phyloP scores from a whole-genome alignment of 1,140 invertebrate species.

The Pogonomyrmex californicus region DNA sequence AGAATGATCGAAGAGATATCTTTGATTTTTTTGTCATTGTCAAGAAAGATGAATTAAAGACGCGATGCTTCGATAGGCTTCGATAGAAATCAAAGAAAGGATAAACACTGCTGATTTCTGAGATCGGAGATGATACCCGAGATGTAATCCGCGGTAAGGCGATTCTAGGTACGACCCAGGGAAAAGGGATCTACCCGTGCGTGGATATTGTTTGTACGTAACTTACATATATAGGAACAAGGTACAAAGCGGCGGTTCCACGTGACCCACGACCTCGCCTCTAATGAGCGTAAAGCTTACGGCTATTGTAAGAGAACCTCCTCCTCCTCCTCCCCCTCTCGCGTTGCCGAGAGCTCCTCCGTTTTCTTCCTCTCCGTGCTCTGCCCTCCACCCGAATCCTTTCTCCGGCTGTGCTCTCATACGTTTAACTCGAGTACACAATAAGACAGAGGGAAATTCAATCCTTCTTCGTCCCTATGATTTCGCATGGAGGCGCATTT shows the following conservation, averaged over 20 bases:
- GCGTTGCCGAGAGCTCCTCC: constrained; percentile 53
- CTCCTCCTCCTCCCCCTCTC: constrained; percentile 63
- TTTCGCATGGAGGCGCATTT: constrained; percentile 15
- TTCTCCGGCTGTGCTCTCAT: constrained; percentile 40
- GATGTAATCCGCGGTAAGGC: not conserved
- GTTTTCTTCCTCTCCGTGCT: constrained; percentile 44
- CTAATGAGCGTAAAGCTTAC: constrained; percentile 83
- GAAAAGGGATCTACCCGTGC: constrained; percentile 61
- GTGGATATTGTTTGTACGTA: constrained; percentile 73
- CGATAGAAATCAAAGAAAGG: not conserved
- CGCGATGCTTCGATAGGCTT: not conserved
- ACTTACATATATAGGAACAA: constrained; percentile 70
- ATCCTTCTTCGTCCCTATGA: not conserved
- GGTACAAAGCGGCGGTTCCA: constrained; percentile 72
- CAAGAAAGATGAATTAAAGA: not conserved
- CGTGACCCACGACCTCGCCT: constrained; percentile 79
- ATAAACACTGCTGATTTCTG: constrained; percentile 65
- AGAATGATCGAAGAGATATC: not conserved
- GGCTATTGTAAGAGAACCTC: constrained; percentile 80
- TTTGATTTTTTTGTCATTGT: not conserved
- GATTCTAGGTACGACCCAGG: constrained; percentile 7
- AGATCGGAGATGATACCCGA: constrained; percentile 54
- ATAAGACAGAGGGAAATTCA: constrained; percentile 30
- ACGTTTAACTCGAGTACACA: constrained; percentile 42
- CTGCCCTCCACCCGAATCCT: constrained; percentile 49